Conservation (phyloP, 2,888 invertebrate genomes). For the Steinernema hermaphroditum region DNA sequence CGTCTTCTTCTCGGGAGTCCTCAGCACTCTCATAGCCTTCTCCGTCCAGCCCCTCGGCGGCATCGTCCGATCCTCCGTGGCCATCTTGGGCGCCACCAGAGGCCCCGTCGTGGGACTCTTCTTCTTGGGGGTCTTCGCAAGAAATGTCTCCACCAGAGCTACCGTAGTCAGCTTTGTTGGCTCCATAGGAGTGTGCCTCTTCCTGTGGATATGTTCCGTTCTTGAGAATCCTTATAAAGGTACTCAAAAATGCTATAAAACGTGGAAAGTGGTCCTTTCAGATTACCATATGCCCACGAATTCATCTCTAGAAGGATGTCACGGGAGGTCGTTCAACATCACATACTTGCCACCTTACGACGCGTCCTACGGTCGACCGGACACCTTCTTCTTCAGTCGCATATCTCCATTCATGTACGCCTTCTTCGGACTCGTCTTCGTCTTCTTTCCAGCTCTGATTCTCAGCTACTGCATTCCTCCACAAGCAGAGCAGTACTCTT, state of each 20-base stretch:
- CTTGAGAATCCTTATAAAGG: constrained; percentile 23
- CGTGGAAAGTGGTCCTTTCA: too few species aligned
- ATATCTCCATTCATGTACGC: constrained; percentile 11
- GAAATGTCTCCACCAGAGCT: constrained; percentile 1
- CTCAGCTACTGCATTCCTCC: constrained; percentile 4
- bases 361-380: constrained; percentile 9
- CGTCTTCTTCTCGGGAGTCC: constrained; percentile 7
- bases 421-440: not conserved
- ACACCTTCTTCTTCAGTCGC: constrained; percentile 3
- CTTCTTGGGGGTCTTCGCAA: constrained; percentile 11
- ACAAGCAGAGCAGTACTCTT: not conserved
- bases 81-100: constrained; percentile 17
- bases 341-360: not conserved
- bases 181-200: not conserved
- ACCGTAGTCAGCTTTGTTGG: constrained; percentile 18
- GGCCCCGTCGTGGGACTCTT: constrained; percentile 21
- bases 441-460: constrained; percentile 1
- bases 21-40: constrained; percentile 2
- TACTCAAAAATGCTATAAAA: not conserved
- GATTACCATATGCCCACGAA: constrained; percentile 21
- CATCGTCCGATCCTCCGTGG: constrained; percentile 7
- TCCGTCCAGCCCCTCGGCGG: constrained; percentile 13
- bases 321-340: not conserved
- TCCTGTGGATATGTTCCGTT: constrained; percentile 4
- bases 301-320: not conserved